Evolutionary conservation across 2,113 vertebrate species (phyloP), one percentile per base, ranked within the genome.

Genomic region (Clupea harengus): DNA sequence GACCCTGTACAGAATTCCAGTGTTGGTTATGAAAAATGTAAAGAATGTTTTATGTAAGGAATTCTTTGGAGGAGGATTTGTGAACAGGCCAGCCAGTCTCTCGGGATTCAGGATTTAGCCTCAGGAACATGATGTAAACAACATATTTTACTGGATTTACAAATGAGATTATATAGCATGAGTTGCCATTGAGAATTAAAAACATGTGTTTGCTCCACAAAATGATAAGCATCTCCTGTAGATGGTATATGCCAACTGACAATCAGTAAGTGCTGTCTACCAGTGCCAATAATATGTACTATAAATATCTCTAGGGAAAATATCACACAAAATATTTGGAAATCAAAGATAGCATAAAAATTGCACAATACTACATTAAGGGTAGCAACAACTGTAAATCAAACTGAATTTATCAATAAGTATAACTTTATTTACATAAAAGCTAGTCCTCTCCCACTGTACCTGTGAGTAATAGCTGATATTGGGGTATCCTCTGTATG

Each of bases 401-500:
- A 57, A 57, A 57, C 50, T 47, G 10, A 47, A 47, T 47, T 1
- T 47, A 47, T 47, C 46, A 50, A 88, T 25, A 81, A 39, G 28
- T 28, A 64, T 67, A 10, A 44, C 28, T 3, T n/a, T 22, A 10
- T 47, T 46, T 3, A 28, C n/a, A 18, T 82, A 85, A 78, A 32
- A 39, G 2, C 28, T 78, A 39, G 13, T 15, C n/a, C n/a, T 20
- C 22, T 28, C 9, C 83, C 72, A 47, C 81, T 72, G 50, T 95
- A 99, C 98, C 98, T 96, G 97, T 97, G 85, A 99, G 93, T 83
- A 99, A 94, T 86, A 99, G 95, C 89, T 96, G 95, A 93, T 99
- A 99, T 3, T 99, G 98, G 25, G 98, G 98, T 90, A 99, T 99
- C 93, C 98, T 97, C 93, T 99, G 98, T 85, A 99, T 96, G 0